These are phyloP conservation scores for Poecilia wingei DNA, from an alignment of 2,797 vertebrate species.

Conservation along the genomic window DNA sequence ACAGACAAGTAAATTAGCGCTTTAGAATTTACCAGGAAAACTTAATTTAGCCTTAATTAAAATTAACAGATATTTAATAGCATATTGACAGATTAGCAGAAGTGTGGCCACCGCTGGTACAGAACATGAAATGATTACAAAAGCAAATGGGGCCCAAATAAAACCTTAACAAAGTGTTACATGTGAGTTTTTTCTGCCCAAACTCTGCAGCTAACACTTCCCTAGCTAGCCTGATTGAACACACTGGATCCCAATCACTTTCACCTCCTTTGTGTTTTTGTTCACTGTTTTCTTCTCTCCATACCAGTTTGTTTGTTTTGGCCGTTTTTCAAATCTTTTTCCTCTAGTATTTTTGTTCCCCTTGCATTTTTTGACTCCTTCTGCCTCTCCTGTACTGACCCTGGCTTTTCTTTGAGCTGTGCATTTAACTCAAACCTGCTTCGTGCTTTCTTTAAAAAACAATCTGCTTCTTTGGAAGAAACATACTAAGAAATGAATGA, in stretches of 20 bases:
- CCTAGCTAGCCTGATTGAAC: neutral
- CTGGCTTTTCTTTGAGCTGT: neutral
- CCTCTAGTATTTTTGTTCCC: neutral
- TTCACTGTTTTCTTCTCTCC: neutral
- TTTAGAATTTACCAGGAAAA: no score
- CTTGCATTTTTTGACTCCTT: neutral
- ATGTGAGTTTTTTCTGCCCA: neutral
- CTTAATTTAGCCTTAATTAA: no score
- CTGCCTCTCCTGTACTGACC: neutral
- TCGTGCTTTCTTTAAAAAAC: neutral
- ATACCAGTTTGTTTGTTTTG: neutral
- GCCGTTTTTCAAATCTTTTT: neutral
- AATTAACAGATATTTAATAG: no score
- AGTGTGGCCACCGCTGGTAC: neutral
- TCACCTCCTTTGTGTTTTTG: neutral
- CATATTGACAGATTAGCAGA: no score
- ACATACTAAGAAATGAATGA: neutral
- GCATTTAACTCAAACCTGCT: neutral
- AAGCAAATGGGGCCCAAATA: neutral
- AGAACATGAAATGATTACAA: neutral
- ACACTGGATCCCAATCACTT: neutral
- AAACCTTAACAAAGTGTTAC: neutral
- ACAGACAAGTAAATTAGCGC: no score
- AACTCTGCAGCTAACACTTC: neutral
- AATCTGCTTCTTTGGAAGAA: neutral